Conservation (phyloP, 2,113 vertebrate species). For the Corapipo altera region DNA sequence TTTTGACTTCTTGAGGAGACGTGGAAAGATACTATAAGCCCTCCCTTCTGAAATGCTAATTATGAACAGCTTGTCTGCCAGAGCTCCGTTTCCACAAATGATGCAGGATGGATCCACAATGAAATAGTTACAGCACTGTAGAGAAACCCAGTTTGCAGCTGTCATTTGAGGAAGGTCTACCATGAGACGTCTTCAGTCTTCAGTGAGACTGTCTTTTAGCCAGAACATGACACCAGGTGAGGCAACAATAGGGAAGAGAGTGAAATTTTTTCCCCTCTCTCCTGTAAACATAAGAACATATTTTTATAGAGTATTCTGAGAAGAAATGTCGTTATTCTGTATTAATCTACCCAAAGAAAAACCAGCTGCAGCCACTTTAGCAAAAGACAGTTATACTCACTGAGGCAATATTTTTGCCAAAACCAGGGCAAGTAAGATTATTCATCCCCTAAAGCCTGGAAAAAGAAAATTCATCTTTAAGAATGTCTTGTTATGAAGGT, state of each 20-base stretch:
- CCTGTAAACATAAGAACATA: not conserved
- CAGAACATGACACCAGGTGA: not conserved
- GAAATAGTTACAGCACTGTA: not conserved
- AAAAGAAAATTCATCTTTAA: not conserved
- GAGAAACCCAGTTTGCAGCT: not conserved
- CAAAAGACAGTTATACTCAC: not conserved
- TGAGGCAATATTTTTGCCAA: not conserved
- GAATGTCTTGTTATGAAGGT: not conserved
- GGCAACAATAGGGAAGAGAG: not conserved
- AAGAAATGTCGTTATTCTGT: not conserved
- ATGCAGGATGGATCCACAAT: not conserved
- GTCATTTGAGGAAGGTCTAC: not conserved
- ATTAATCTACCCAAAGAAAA: not conserved
- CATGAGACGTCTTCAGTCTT: not conserved
- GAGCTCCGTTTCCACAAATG: not conserved
- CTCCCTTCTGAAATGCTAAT: not conserved
- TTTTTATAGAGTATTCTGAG: not conserved
- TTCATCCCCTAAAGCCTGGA: not conserved
- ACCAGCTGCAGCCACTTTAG: not conserved
- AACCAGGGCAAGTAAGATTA: not conserved
- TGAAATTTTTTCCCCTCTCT: not conserved
- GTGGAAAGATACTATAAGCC: not conserved
- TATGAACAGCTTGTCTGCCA: not conserved
- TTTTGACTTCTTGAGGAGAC: not conserved
- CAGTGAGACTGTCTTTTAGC: not conserved